A percentile compares a stretch with the other conserved stretches of the same genome.
Evolutionary conservation across 2,797 vertebrate genomes (phyloP).

Genomic region (Poliocrania exsul): DNA sequence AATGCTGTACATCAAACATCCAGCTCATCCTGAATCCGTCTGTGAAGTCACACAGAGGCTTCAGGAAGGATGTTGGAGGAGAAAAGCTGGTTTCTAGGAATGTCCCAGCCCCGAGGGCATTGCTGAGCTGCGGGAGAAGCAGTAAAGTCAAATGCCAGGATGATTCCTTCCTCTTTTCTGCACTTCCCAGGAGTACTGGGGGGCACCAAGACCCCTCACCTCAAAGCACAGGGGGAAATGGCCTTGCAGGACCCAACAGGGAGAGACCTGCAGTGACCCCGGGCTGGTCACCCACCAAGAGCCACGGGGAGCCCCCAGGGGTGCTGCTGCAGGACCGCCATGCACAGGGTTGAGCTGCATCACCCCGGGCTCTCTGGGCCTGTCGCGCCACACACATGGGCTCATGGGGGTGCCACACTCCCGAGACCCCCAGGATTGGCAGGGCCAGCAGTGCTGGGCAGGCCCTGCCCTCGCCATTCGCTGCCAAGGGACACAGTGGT

Average conservation of each 20-base stretch:
- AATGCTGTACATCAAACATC: not conserved
- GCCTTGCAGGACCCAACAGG: not conserved
- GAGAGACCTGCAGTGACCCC: not conserved
- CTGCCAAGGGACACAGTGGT: not conserved
- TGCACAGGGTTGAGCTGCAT: fast-evolving
- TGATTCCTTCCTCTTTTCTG: not conserved
- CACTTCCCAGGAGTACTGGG: not conserved
- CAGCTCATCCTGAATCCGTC: not conserved
- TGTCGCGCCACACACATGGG: fast-evolving
- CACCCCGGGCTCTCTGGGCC: fast-evolving
- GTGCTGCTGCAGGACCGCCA: not conserved
- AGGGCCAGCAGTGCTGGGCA: fast-evolving
- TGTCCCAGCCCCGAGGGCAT: not conserved
- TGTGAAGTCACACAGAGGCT: not conserved
- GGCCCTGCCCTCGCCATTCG: not conserved
- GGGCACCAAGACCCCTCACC: not conserved
- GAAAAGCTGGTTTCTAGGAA: conserved; percentile 60
- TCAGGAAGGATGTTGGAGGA: conserved; percentile 2
- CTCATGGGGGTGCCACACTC: fast-evolving
- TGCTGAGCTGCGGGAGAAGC: not conserved
- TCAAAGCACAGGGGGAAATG: not conserved
- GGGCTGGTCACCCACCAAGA: not conserved
- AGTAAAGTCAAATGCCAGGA: fast-evolving
- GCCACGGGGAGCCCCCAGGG: not conserved
- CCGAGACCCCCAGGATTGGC: fast-evolving